Base-by-base conservation (phyloP, 2,797 vertebrate species). In the Gouania willdenowi region DNA sequence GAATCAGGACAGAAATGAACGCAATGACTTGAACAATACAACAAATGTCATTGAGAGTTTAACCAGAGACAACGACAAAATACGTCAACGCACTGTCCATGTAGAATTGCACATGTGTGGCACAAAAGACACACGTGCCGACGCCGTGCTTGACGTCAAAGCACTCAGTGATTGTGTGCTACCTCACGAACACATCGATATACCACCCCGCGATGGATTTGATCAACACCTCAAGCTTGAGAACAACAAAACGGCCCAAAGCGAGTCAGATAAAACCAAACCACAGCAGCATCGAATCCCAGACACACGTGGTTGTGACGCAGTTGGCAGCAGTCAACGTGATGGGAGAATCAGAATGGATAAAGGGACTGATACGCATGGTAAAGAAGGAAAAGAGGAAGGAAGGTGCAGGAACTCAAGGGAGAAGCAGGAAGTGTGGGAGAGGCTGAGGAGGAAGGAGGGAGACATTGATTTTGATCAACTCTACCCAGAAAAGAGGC, bases 401-500 rank as follows among this genome's bases (percentile, higher is more conserved):
- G 34, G 51, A 24, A 41, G 2, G 55, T 10, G 41, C 26, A 29
- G 1, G 57, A 35, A 37, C 44, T 49, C 12, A 18, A 19, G 55
- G 37, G 71, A 53, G 35, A 63, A 72, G 17, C 54, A 57, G 49
- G 44, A 38, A 6, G 69, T 62, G 25, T 59, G 60, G 38, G 66
- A 17, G 33, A 62, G 77, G 47, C 61, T 63, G 8, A 32, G 63
- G 27, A 53, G 52, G 24, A 62, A 56, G 5, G 52, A 61, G 55
- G 76, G 54, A 47, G 67, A 53, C 51, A 19, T 44, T 0, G 64
- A 70, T 8, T 65, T 76, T 1, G 59, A 73, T 17, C 63, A 30
- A 13, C 8, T 63, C 22, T 67, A 69, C 40, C 9, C 43, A 0
- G 70, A 77, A 12, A 81, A 82, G 65, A 69, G 71, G 48, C 57